Evolutionary conservation across 2,797 vertebrate genomes (phyloP), one percentile per base, ranked within the genome.

Genomic region (Hypotaenidia okinawae): DNA sequence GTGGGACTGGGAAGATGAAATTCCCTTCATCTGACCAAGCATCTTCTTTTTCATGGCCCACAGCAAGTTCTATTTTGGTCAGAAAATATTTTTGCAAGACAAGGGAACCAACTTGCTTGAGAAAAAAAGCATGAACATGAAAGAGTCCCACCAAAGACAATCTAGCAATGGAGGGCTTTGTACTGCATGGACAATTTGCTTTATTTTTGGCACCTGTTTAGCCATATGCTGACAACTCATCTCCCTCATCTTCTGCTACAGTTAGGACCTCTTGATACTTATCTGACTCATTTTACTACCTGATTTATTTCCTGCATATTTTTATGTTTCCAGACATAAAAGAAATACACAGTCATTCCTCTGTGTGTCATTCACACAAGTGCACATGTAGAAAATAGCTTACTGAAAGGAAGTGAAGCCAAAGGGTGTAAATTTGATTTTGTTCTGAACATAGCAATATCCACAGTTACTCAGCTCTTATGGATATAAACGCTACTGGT

Each of bases 311-410:
- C 7, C 8, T 51, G 19, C 49, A 23, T 25, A n/a, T 16, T 57
- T 84, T 55, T 13, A 59, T 62, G 9, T 33, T 51, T 73, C 43
- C 59, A 67, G 41, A 39, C 12, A 12, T 4, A 13, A 70, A 93
- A 89, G 10, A 70, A 75, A 87, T 43, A 35, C 13, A 37, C 7
- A 59, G 9, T 55, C n/a, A 67, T 35, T 77, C 73, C 22, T 24
- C 14, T 1, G 0, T 43, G 13, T 72, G 66, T 10, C 28, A 49
- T 57, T 70, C 1, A 1, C 59, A 63, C 1, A 12, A 82, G 11
- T n/a, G 73, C 7, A 14, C n/a, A 39, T n/a, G 52, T 0, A 55
- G 41, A 79, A 85, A 89, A 85, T 19, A 68, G 67, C 10, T 27
- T 33, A 23, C 0, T 66, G 30, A 75, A 69, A 14, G 5, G 7